phyloP scores from a whole-genome alignment of 2,888 invertebrate genomes.

The Oxyscelio sp. region DNA sequence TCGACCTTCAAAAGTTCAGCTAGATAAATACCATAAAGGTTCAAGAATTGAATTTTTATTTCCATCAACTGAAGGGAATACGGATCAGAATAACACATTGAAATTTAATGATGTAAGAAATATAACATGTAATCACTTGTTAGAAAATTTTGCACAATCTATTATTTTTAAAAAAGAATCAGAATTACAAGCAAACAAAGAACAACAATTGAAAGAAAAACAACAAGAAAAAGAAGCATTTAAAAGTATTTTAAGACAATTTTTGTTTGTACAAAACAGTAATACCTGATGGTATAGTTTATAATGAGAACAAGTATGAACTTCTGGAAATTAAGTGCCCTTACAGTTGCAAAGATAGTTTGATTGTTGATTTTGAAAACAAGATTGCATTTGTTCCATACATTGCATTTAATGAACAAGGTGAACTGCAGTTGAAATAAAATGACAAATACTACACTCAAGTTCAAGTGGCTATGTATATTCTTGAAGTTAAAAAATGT shows the following conservation, averaged over 20 bases:
- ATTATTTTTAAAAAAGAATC: no score
- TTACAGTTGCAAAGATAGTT: slow-evolving; percentile 4
- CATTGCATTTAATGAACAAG: slow-evolving; percentile 12
- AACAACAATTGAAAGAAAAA: not conserved
- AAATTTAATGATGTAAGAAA: no score
- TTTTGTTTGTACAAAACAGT: not conserved
- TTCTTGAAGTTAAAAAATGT: slow-evolving; percentile 28
- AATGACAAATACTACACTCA: slow-evolving; percentile 36
- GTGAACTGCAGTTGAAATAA: slow-evolving; percentile 27
- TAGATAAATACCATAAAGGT: slow-evolving; percentile 25
- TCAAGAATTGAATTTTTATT: no score
- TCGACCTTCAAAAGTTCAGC: slow-evolving; percentile 1
- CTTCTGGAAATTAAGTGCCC: slow-evolving; percentile 26
- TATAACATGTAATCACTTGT: no score
- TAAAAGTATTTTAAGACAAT: slow-evolving; percentile 9
- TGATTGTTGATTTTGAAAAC: slow-evolving; percentile 8
- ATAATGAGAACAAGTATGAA: slow-evolving; percentile 43
- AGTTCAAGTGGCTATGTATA: slow-evolving; percentile 58
- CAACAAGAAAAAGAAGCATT: not conserved
- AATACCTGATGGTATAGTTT: slow-evolving; percentile 50
- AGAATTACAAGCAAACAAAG: no score
- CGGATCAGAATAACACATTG: no score
- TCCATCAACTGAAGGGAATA: no score
- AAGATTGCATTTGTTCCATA: slow-evolving; percentile 3
- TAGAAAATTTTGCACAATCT: no score